Percentiles rank a stretch among this genome's conserved stretches.
Evolutionary conservation across 2,113 vertebrate genomes (phyloP).

Genomic region (Podocnemis expansa): DNA sequence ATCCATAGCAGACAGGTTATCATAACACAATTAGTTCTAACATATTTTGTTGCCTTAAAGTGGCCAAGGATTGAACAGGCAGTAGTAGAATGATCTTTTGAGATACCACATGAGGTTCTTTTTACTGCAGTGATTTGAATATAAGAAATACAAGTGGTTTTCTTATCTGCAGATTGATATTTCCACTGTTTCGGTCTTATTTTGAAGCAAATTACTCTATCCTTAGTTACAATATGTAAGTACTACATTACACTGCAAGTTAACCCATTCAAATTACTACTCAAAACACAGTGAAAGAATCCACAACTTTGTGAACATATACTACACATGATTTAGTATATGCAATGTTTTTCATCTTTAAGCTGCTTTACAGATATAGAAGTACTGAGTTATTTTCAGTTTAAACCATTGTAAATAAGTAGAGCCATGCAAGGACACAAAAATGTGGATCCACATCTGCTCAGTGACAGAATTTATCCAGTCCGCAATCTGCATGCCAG

Average conservation of each 20-base stretch:
- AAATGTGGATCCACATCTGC: too few species aligned
- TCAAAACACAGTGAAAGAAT: not conserved
- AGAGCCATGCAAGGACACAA: too few species aligned
- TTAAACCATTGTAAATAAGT: not conserved
- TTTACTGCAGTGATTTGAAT: not conserved
- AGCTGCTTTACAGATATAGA: constrained; percentile 2
- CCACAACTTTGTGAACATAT: not conserved
- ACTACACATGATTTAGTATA: not conserved
- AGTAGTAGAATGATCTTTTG: not conserved
- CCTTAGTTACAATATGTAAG: not conserved
- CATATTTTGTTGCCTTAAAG: not conserved
- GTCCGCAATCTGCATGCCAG: too few species aligned
- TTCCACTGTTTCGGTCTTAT: not conserved
- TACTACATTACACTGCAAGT: not conserved
- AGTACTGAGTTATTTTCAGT: constrained; percentile 20
- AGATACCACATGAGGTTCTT: not conserved
- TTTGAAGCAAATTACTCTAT: not conserved
- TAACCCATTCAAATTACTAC: not conserved
- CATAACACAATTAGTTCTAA: not conserved
- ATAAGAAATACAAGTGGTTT: not conserved
- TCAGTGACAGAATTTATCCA: too few species aligned
- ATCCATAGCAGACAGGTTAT: not conserved
- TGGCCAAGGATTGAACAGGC: not conserved
- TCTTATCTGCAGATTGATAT: not conserved
- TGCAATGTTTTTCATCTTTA: not conserved